Base-by-base conservation (phyloP, 2,888 invertebrate species). In the Tribolium freemani region DNA sequence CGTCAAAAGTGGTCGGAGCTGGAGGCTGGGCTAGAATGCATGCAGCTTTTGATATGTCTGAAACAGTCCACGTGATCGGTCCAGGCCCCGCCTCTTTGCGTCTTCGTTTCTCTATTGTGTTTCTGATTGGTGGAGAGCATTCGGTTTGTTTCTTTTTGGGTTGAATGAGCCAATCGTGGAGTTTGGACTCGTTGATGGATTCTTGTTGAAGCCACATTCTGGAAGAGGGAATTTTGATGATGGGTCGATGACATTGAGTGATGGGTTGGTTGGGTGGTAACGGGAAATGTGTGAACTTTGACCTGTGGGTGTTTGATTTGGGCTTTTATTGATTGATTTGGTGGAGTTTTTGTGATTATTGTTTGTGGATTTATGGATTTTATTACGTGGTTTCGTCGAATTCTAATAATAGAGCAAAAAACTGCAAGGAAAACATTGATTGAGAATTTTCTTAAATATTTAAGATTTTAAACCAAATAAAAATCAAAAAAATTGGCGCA, bases 41-140 rank as follows among this genome's bases (percentile, higher is more conserved):
- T 11, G 88, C 90, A 11, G 91, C 90, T 84, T 91, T 90, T 53
- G 90, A 80, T 1, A 91, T 88, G 77, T 87, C 87, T 60, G 84
- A 80, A 10, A 86, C 85, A 2, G 85, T 87, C 86, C 87, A 87
- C 8, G 84, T 84, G 44, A 85, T 83, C 0, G 83, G 77, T 9
- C 74, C 21, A 10, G 74, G 56, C 9, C 57, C 61, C 5, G 11
- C 10, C 11, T 26, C 26, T 26, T 5, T 26, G 5, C 5, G 3
- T 26, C 26, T 26, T 26, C 26, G 3, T 26, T 26, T 26, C 5
- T 26, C 26, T 16, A 16, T 16, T 3, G 26, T 5, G 26, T 26
- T 26, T 26, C 26, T 26, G 26, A 26, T 26, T 56, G n/a, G 76
- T 75, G 26, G 77, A 73, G 76, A 73, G 70, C 79, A 80, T 50